These are phyloP conservation scores for Plebejus melissa DNA, from an alignment of 2,888 invertebrate genomes.

Conservation along the genomic window DNA sequence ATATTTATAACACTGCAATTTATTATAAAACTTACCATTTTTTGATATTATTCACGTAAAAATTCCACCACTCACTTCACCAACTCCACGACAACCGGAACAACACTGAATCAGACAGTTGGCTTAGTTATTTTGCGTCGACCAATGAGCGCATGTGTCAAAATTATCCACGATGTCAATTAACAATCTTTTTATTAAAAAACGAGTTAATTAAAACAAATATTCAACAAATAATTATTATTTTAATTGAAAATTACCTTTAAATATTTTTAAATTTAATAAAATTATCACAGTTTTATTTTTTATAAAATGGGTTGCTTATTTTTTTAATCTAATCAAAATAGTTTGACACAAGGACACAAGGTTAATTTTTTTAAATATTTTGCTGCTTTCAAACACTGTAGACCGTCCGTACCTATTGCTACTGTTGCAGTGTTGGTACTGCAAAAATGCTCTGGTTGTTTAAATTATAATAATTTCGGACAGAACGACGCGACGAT, in stretches of 20 bases:
- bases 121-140: constrained; percentile 60
- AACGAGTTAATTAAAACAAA: constrained; percentile 26
- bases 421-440: constrained; percentile 13
- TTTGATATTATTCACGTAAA: constrained; percentile 77
- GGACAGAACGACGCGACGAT: constrained; percentile 43
- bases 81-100: constrained; percentile 77
- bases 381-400: constrained; percentile 47
- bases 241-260: constrained; percentile 31
- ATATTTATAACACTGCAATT: constrained; percentile 57
- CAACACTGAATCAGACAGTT: constrained; percentile 72
- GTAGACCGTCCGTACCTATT: constrained; percentile 36
- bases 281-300: neutral
- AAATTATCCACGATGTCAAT: constrained; percentile 55
- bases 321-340: neutral
- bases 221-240: constrained; percentile 22
- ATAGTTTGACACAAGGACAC: constrained; percentile 44
- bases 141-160: constrained; percentile 77
- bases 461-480: constrained; percentile 41
- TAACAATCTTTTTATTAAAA: constrained; percentile 45
- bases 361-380: constrained; percentile 48
- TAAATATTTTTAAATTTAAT: constrained; percentile 20
- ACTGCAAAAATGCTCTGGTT: constrained; percentile 1
- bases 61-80: constrained; percentile 75
- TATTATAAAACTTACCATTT: constrained; percentile 76
- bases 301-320: neutral